Percentiles rank a stretch among this genome's conserved stretches.
Evolutionary conservation across 2,113 vertebrate species (phyloP).

Genomic region (Chunga burmeisteri): DNA sequence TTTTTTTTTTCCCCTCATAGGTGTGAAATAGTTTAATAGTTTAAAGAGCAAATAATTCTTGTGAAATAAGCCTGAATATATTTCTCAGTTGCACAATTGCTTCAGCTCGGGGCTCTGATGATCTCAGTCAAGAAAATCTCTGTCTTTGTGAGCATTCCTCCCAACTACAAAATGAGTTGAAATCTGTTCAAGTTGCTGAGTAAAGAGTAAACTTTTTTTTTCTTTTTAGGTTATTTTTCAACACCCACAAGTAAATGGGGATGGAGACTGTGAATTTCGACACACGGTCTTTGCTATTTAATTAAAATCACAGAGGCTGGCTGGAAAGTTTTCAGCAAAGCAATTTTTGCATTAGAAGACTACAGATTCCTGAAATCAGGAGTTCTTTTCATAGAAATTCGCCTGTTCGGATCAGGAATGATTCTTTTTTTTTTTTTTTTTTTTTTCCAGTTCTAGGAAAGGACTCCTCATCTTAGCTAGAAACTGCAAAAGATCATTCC

Average conservation of each 20-base stretch:
- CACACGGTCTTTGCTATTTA: slow-evolving; percentile 12
- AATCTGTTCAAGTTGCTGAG: slow-evolving; percentile 43
- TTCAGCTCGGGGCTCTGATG: slow-evolving; percentile 44
- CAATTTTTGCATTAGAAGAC: not conserved
- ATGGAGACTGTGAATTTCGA: not conserved
- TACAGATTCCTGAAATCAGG: slow-evolving; percentile 9
- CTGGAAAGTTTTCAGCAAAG: slow-evolving; percentile 31
- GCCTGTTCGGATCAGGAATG: accelerated
- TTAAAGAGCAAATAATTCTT: slow-evolving; percentile 50
- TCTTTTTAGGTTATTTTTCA: slow-evolving; percentile 16
- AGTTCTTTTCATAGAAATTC: not conserved
- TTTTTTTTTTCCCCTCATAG: not conserved
- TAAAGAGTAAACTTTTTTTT: not conserved
- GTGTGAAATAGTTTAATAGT: slow-evolving; percentile 5
- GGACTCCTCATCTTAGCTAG: not conserved
- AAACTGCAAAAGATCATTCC: not conserved
- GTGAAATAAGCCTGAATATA: slow-evolving; percentile 12
- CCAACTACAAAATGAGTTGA: slow-evolving; percentile 53
- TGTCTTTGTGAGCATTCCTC: slow-evolving; percentile 42
- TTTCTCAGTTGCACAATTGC: slow-evolving; percentile 37
- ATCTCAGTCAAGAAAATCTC: slow-evolving; percentile 39
- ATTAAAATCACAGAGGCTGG: slow-evolving; percentile 58
- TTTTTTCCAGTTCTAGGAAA: not conserved
- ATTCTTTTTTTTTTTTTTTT: not conserved
- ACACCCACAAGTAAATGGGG: not conserved